Conservation (phyloP, 1,140 invertebrate genomes). For the Stegodyphus dumicola region DNA sequence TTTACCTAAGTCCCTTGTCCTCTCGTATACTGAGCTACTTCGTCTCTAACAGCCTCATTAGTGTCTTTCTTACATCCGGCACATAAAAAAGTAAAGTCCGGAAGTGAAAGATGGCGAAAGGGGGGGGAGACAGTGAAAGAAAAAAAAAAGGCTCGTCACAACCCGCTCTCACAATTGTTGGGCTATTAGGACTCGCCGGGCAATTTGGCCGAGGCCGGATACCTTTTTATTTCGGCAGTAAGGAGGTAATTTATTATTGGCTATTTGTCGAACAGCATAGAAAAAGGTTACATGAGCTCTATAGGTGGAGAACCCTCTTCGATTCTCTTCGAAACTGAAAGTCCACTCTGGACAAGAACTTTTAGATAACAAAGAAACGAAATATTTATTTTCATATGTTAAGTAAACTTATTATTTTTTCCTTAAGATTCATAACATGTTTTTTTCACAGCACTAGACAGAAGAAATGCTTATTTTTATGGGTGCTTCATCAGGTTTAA, state of each 20-base stretch:
- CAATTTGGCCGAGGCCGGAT: conserved; percentile 18
- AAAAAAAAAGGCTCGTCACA: background rate
- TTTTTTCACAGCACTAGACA: too few relatives aligned
- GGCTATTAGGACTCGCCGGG: conserved; percentile 17
- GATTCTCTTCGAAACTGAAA: too few relatives aligned
- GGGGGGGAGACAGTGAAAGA: background rate
- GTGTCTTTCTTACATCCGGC: background rate
- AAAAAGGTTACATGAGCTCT: too few relatives aligned
- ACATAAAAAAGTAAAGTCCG: conserved; percentile 3
- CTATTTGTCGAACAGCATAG: conserved; percentile 13
- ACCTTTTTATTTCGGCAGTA: background rate
- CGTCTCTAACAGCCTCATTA: conserved; percentile 25
- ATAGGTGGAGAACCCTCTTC: too few relatives aligned
- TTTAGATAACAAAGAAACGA: too few relatives aligned
- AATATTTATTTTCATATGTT: too few relatives aligned
- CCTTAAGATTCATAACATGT: too few relatives aligned
- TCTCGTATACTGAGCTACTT: background rate
- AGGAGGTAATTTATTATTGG: conserved; percentile 19
- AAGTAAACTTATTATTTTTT: too few relatives aligned
- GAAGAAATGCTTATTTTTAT: too few relatives aligned
- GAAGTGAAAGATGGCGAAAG: background rate
- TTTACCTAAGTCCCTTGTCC: too few relatives aligned
- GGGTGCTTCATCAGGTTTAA: too few relatives aligned
- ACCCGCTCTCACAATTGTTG: conserved; percentile 14
- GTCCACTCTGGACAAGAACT: too few relatives aligned